phyloP scores from a whole-genome alignment of 1,140 invertebrate species.

The Lepidurus couesii region DNA sequence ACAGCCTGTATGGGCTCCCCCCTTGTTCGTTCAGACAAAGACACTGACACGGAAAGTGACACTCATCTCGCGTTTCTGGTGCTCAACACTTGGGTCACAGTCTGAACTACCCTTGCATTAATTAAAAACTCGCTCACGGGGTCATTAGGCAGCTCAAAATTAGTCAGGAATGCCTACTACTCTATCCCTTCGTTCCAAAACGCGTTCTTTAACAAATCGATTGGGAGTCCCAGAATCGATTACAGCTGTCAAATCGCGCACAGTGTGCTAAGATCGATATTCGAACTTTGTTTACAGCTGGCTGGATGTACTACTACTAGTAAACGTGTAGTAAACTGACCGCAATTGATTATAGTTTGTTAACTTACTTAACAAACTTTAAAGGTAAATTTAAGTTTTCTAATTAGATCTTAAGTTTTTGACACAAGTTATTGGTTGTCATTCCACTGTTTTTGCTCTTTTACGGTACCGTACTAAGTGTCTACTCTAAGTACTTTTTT shows the following conservation, averaged over 20 bases:
- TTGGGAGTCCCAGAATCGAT: not conserved
- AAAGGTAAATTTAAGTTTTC: too few relatives aligned
- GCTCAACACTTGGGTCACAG: not conserved
- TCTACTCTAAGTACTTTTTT: too few relatives aligned
- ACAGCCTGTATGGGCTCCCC: constrained; percentile 4
- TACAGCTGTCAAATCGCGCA: not conserved
- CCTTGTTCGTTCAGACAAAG: not conserved
- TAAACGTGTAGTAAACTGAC: not conserved
- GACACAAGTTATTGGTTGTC: too few relatives aligned
- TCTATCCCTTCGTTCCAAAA: constrained; percentile 15
- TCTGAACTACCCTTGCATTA: not conserved
- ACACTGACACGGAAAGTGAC: constrained; percentile 3
- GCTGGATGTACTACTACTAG: not conserved
- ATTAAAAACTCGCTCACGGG: constrained; percentile 18
- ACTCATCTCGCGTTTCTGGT: not conserved
- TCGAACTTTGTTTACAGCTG: not conserved
- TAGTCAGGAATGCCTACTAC: constrained; percentile 9
- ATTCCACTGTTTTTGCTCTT: too few relatives aligned
- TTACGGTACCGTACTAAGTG: too few relatives aligned
- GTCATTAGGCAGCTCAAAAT: constrained; percentile 22
- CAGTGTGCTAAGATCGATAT: not conserved
- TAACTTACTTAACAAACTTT: too few relatives aligned
- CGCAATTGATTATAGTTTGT: too few relatives aligned
- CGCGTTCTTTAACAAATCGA: constrained; percentile 8
- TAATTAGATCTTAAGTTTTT: too few relatives aligned